Conservation (phyloP, 1,140 invertebrate species). For the Chionoecetes opilio region DNA sequence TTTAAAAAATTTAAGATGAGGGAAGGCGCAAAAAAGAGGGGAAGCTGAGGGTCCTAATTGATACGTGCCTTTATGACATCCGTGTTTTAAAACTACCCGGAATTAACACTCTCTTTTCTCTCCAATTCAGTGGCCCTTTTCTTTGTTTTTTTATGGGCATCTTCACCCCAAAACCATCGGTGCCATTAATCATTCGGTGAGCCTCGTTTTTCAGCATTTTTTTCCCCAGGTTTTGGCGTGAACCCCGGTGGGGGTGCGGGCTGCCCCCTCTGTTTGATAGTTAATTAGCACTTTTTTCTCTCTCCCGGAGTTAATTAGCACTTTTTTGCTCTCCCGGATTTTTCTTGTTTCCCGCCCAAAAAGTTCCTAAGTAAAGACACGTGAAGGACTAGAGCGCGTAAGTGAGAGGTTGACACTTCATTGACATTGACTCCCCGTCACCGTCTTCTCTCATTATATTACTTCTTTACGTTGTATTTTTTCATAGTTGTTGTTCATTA, state of each 20-base stretch:
- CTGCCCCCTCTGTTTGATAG: constrained; percentile 33
- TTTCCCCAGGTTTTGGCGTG: too few relatives aligned
- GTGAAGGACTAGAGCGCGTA: neutral
- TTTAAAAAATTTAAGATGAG: neutral
- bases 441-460: neutral
- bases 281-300: constrained; percentile 74
- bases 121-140: neutral
- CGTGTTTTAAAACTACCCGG: neutral
- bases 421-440: neutral
- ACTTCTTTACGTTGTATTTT: neutral
- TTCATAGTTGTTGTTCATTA: too few relatives aligned
- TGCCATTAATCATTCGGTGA: too few relatives aligned
- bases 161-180: neutral
- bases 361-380: constrained; percentile 66
- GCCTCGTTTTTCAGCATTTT: too few relatives aligned
- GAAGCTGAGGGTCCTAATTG: neutral
- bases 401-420: neutral
- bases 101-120: neutral
- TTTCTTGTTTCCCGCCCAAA: constrained; percentile 60
- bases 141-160: neutral
- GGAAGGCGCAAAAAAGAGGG: neutral
- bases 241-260: too few relatives aligned
- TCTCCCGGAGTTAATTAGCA: constrained; percentile 70
- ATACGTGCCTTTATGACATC: neutral
- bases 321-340: constrained; percentile 70